Conservation (phyloP, 2,113 vertebrate genomes). For the Fregata magnificens region DNA sequence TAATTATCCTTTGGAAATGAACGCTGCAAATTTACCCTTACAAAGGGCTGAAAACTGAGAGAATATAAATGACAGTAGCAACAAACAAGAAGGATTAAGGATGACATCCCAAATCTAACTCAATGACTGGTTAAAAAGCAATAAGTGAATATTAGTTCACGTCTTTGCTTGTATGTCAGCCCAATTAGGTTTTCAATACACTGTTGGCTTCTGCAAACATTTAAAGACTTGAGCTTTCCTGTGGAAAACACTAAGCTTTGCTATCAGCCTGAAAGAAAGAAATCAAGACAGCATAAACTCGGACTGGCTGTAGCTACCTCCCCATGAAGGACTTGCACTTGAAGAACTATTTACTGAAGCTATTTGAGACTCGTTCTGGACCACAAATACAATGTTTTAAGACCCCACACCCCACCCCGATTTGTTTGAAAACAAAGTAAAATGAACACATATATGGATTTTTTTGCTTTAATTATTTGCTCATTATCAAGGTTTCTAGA, state of each 20-base stretch:
- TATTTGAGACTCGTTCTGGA: not conserved
- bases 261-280: not conserved
- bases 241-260: not conserved
- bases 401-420: accelerated
- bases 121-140: not conserved
- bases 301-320: not conserved
- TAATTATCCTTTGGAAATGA: not conserved
- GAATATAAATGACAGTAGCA: not conserved
- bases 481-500: not conserved
- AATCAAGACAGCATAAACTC: not conserved
- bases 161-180: not conserved
- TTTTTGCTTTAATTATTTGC: not conserved
- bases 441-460: not conserved
- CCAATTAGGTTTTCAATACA: not conserved
- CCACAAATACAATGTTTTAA: not conserved
- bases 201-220: not conserved
- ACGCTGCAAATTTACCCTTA: not conserved
- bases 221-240: not conserved
- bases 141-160: not conserved
- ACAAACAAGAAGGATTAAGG: not conserved
- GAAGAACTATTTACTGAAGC: not conserved
- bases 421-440: not conserved
- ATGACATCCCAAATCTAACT: not conserved
- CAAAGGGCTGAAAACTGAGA: not conserved
- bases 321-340: not conserved